Conservation (phyloP, 2,888 invertebrate species). For the Hemaris fuciformis region DNA sequence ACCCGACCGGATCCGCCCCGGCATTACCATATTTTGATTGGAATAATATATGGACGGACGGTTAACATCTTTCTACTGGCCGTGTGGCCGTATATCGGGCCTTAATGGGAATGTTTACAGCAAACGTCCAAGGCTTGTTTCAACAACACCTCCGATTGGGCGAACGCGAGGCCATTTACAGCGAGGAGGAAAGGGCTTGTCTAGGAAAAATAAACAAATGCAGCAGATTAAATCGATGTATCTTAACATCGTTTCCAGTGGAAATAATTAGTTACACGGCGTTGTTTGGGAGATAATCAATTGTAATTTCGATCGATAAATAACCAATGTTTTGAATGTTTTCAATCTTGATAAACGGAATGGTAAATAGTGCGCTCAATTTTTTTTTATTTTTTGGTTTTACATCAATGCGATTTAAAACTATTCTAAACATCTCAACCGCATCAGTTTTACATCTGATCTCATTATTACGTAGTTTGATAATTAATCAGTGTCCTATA, state of each 20-base stretch:
- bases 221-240: slow-evolving; percentile 56
- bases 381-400: not conserved
- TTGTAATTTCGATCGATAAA: not conserved
- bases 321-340: not conserved
- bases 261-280: slow-evolving; percentile 46
- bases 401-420: not conserved
- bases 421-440: not conserved
- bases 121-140: slow-evolving; percentile 29
- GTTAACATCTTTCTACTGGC: slow-evolving; percentile 64
- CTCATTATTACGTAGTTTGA: not conserved
- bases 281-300: not conserved
- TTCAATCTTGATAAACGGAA: not conserved
- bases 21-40: slow-evolving; percentile 77
- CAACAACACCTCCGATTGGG: slow-evolving; percentile 21
- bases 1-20: slow-evolving; percentile 43
- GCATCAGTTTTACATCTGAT: not conserved
- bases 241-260: slow-evolving; percentile 59
- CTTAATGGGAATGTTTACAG: slow-evolving; percentile 50
- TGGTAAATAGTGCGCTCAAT: not conserved
- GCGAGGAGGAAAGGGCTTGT: slow-evolving; percentile 41
- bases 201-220: slow-evolving; percentile 42
- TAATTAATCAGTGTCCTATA: not conserved
- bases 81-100: slow-evolving; percentile 55
- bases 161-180: slow-evolving; percentile 39
- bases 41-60: slow-evolving; percentile 62